These are phyloP conservation scores for Anniella stebbinsi DNA, from an alignment of 2,797 vertebrate genomes.

Conservation along the genomic window DNA sequence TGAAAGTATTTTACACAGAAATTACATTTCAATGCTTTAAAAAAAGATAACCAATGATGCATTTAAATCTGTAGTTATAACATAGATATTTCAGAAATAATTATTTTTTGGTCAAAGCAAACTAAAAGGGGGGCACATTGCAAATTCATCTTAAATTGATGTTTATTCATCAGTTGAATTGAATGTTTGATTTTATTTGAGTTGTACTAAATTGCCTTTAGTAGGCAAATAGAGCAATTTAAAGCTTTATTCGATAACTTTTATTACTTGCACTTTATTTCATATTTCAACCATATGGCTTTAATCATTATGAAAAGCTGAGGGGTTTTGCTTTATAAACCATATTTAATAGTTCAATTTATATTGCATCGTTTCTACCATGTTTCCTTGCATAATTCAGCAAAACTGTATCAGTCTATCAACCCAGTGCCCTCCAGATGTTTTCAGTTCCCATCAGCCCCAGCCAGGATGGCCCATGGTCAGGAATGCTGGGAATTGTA, in stretches of 20 bases:
- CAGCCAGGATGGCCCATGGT: neutral
- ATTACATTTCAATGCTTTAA: slow-evolving; percentile 36
- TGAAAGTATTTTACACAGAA: slow-evolving; percentile 56
- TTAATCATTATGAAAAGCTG: neutral
- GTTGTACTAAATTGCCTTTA: neutral
- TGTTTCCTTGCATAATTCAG: neutral
- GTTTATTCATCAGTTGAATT: slow-evolving; percentile 41
- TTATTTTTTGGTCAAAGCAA: slow-evolving; percentile 67
- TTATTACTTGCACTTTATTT: neutral
- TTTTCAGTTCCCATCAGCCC: neutral
- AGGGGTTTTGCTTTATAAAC: neutral
- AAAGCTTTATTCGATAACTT: slow-evolving; percentile 1
- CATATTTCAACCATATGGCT: slow-evolving; percentile 4
- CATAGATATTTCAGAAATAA: slow-evolving; percentile 59
- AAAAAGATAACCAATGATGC: slow-evolving; percentile 45
- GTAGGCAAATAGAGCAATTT: neutral
- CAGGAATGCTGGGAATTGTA: neutral
- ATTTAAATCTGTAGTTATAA: slow-evolving; percentile 62
- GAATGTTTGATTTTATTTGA: slow-evolving; percentile 49
- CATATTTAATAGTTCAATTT: neutral
- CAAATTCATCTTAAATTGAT: slow-evolving; percentile 64
- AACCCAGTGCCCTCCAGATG: neutral
- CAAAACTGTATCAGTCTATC: too few species aligned
- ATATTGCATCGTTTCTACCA: neutral
- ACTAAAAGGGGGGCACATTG: slow-evolving; percentile 44